Base-by-base conservation (phyloP, 2,113 vertebrate species). In the Bubo scandiacus region DNA sequence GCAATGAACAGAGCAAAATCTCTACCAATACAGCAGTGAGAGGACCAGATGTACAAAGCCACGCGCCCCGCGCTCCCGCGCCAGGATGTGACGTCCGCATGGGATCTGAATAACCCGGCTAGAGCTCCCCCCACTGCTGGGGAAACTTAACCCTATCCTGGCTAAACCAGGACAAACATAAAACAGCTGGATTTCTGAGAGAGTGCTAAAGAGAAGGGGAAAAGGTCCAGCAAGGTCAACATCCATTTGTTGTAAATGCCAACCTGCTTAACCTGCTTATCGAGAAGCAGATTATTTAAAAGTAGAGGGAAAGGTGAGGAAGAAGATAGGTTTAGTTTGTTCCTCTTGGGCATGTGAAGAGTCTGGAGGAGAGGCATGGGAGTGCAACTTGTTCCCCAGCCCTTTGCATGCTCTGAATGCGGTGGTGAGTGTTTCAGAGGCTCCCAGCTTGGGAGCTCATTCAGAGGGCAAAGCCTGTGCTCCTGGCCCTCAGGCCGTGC, bases 301-400 rank as follows among this genome's bases (percentile, higher is more conserved):
- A 59, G 18, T 21, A 59, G 26, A 43, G 18, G 23, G 52, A 63
- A 65, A 70, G 30, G 15, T 65, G 25, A 72, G 13, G 32, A n/a
- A 80, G 54, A 18, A 72, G 38, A 5, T 29, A 10, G 22, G 5
- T 45, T 81, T 36, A 45, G 23, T 9, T 36, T 68, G 47, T 71
- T 65, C 23, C 32, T 81, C 45, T 1, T 38, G 61, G 36, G 38
- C 8, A 0, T 23, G 12, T 59, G 55, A 62, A 25, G 51, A 66
- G 25, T 43, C 54, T 71, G 59, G n/a, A 78, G 40, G 42, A 78
- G 70, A 4, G 0, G 8, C 19, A 8, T 5, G 25, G 63, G 32
- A 57, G 10, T 0, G 2, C 20, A 47, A 1, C 34, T 45, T 4
- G 1, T 65, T 93, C 25, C 40, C 0, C 9, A 42, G 12, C 8